Conservation (phyloP, 2,113 vertebrate species). For the Catharus fuscescens region DNA sequence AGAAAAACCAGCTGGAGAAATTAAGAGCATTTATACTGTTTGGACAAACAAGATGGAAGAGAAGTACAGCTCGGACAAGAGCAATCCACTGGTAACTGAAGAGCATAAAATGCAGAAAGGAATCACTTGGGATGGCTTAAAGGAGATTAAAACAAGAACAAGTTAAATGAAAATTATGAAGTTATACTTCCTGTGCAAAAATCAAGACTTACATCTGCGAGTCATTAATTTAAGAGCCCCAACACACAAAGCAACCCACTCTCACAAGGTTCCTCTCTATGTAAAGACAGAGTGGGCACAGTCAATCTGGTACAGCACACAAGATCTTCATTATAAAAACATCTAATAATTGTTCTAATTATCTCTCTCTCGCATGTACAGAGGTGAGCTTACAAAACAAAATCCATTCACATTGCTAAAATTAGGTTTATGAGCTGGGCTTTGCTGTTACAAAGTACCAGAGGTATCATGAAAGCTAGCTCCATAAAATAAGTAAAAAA, state of each 20-base stretch:
- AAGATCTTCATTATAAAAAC: not conserved
- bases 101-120: not conserved
- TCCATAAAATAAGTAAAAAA: not conserved
- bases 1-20: not conserved
- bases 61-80: not conserved
- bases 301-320: not conserved
- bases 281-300: not conserved
- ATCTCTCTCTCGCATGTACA: not conserved
- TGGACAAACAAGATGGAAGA: not conserved
- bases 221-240: not conserved
- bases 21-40: not conserved
- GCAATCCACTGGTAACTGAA: not conserved
- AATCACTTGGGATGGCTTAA: not conserved
- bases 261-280: not conserved
- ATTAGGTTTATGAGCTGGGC: not conserved
- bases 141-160: not conserved
- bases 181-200: not conserved
- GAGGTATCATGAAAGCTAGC: not conserved
- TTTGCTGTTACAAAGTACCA: not conserved
- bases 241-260: not conserved
- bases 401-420: not conserved
- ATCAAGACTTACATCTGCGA: not conserved
- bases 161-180: not conserved
- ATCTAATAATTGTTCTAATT: not conserved
- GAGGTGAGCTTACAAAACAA: not conserved